Evolutionary conservation across 1,140 invertebrate species (phyloP).

Genomic region (Protaetia brevitarsis): DNA sequence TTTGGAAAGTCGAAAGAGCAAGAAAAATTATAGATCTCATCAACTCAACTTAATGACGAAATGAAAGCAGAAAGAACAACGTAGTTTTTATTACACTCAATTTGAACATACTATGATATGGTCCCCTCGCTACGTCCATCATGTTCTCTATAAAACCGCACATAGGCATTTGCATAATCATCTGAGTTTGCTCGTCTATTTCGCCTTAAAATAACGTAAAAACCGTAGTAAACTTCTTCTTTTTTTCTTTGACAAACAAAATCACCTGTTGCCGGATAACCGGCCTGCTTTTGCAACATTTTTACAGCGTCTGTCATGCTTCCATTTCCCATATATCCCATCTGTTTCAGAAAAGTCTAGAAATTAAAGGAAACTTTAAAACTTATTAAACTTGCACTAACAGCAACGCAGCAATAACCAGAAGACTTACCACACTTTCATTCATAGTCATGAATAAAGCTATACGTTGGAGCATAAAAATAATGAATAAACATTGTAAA

Average conservation of each 20-base stretch:
- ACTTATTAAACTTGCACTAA: too few species aligned
- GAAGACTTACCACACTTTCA: too few species aligned
- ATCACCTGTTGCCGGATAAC: background rate
- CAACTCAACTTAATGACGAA: background rate
- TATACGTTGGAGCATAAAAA: too few species aligned
- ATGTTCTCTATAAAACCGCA: too few species aligned
- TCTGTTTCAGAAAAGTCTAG: background rate
- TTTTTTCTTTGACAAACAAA: background rate
- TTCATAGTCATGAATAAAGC: too few species aligned
- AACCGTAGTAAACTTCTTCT: background rate
- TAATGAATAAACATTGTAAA: too few species aligned
- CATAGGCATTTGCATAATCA: background rate
- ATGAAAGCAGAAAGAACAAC: background rate
- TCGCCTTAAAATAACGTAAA: background rate
- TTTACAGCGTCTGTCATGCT: background rate
- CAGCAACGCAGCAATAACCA: too few species aligned
- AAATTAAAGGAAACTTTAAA: too few species aligned
- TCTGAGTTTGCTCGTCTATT: background rate
- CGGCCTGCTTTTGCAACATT: background rate
- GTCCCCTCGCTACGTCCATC: background rate
- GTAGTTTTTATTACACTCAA: background rate
- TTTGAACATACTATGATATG: background rate
- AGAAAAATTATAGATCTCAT: too few species aligned
- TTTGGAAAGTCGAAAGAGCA: too few species aligned
- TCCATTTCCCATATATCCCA: background rate